These are phyloP conservation scores for Drosophila neotestacea DNA, from an alignment of 2,888 invertebrate genomes.

Conservation along the genomic window DNA sequence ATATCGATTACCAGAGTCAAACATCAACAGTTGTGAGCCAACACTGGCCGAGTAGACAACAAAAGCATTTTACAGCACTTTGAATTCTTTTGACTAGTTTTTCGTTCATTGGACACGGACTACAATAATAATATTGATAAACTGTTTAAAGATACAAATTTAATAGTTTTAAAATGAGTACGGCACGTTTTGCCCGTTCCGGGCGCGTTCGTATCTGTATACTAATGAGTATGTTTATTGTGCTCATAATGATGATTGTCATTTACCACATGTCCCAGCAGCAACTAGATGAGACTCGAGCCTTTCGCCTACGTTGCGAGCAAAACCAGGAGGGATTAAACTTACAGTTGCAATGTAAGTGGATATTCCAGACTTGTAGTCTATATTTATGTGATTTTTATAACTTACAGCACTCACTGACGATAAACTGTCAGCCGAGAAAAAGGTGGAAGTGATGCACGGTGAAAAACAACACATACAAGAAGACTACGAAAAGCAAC, in stretches of 20 bases:
- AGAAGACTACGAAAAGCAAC: constrained; percentile 85
- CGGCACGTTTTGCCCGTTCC: constrained; percentile 87
- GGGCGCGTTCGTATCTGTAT: constrained; percentile 87
- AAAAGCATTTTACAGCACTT: constrained; percentile 56
- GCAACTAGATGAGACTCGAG: constrained; percentile 87
- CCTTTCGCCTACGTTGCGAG: constrained; percentile 86
- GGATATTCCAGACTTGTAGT: neutral
- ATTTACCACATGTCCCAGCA: constrained; percentile 87
- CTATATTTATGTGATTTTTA: neutral
- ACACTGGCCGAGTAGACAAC: constrained; percentile 41
- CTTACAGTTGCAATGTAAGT: constrained; percentile 87
- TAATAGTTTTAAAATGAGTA: constrained; percentile 70
- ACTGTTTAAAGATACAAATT: neutral
- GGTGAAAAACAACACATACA: constrained; percentile 86
- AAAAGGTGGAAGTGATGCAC: constrained; percentile 87
- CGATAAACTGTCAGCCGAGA: constrained; percentile 87
- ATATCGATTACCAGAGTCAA: constrained; percentile 13
- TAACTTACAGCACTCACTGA: constrained; percentile 87
- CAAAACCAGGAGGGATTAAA: constrained; percentile 87
- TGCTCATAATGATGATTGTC: constrained; percentile 87
- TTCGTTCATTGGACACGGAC: constrained; percentile 29
- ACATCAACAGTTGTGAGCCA: neutral
- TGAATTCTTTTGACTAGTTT: constrained; percentile 42
- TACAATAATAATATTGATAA: constrained; percentile 42
- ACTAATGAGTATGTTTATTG: constrained; percentile 86